phyloP scores from a whole-genome alignment of 2,113 vertebrate species.

The human region GRCh38 chr9:116321501-116322000 shows the following conservation, averaged over 20 bases:
- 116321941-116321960: neutral
- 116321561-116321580: too few species aligned
- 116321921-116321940: neutral
- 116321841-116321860: neutral
- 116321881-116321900: neutral
- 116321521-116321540: accelerated
- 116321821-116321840: neutral
- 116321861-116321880: neutral
- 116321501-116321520: neutral
- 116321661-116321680: neutral
- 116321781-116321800: neutral
- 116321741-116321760: neutral
- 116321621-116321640: neutral
- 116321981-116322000: neutral
- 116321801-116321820: neutral
- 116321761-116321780: neutral
- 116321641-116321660: neutral
- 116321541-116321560: neutral
- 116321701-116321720: accelerated
- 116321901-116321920: neutral
- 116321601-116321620: neutral
- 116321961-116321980: neutral
- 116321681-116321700: neutral
- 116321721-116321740: neutral
- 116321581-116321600: accelerated